A percentile compares a stretch with the other conserved stretches of the same genome.
Evolutionary conservation across 2,113 vertebrate genomes (phyloP).

Genomic region (Hypanus sabinus): DNA sequence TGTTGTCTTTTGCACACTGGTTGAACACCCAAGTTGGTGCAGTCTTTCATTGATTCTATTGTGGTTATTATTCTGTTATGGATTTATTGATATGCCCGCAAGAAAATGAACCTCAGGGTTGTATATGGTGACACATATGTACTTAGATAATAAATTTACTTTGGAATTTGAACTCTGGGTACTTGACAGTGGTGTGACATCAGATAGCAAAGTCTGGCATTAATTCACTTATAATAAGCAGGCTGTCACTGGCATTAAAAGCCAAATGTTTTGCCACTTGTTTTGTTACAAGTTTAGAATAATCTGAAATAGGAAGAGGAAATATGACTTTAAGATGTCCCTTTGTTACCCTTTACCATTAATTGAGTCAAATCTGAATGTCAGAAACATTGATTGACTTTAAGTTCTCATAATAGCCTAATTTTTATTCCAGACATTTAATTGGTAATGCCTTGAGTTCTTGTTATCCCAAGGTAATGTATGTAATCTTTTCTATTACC

Average conservation of each 20-base stretch:
- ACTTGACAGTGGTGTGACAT: background rate
- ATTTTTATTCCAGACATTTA: background rate
- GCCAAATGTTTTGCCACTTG: background rate
- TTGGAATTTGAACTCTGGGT: too few relatives aligned
- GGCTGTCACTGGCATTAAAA: background rate
- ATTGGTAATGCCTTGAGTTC: background rate
- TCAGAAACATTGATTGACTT: background rate
- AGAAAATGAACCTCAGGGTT: too few relatives aligned
- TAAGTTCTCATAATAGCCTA: background rate
- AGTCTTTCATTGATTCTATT: too few relatives aligned
- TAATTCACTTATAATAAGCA: background rate
- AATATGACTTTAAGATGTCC: background rate
- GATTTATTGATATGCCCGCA: too few relatives aligned
- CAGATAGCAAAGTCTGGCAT: background rate
- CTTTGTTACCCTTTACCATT: background rate
- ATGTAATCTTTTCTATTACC: background rate
- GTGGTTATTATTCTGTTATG: too few relatives aligned
- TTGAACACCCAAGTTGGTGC: too few relatives aligned
- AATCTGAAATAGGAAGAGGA: background rate
- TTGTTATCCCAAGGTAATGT: background rate
- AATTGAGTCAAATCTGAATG: background rate
- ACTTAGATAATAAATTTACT: too few relatives aligned
- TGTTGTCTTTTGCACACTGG: too few relatives aligned
- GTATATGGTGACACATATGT: too few relatives aligned
- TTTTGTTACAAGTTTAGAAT: background rate